Base-by-base conservation (phyloP, 2,113 vertebrate genomes). In the Chauna torquata region DNA sequence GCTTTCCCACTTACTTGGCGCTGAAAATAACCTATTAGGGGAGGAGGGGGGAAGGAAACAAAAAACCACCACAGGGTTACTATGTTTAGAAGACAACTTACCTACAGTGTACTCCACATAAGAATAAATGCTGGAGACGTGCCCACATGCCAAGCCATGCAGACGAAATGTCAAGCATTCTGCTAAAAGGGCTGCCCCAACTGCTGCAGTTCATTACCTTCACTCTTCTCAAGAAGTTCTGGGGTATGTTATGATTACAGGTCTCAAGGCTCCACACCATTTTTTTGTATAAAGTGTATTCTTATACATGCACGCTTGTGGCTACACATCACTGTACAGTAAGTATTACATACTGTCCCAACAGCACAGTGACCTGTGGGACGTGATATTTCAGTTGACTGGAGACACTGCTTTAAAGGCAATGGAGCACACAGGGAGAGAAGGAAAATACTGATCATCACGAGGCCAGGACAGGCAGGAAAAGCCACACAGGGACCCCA, bases 41-140 rank as follows among this genome's bases (percentile, higher is more conserved):
- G 15, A 9, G 28, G 7, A 3, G 6, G 6, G 8, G 12, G 24
- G 50, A 27, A 61, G 7, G 25, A 65, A n/a, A 45, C 32, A 65
- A 0, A 19, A 22, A 28, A 8, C 1, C 47, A 14, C 42, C n/a
- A 49, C 8, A 69, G 32, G 11, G 30, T 65, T 61, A 36, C 88
- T 92, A 54, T 74, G 75, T 94, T 97, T 94, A 94, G 91, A 47
- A 42, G 28, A 57, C 24, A 69, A 32, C 23, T 86, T 86, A 93
- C 90, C 72, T 86, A 74, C 11, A 86, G 55, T 24, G 66, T 69
- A 91, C 30, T 30, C 44, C 52, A 47, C 49, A 70, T 2, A 0
- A 82, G 30, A 64, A 45, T 59, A 50, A 50, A 61, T 14, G 55
- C 82, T 81, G 85, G 59, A 95, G 36, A 16, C 14, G 1, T 79